Conservation (phyloP, 2,797 vertebrate genomes). For the Pogonophryne albipinna region DNA sequence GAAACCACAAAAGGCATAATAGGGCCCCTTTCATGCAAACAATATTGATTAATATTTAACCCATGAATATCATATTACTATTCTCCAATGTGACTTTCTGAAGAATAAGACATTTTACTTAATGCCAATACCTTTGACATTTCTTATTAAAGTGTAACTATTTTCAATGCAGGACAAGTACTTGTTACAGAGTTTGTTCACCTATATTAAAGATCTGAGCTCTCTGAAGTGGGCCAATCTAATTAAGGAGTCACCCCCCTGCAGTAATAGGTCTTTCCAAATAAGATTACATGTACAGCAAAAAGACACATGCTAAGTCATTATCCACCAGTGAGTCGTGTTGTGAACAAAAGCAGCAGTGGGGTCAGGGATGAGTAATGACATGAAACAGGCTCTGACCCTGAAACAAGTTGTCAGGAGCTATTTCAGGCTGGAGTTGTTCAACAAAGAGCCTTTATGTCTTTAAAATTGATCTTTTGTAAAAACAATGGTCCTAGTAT, state of each 20-base stretch:
- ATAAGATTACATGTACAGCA: background rate
- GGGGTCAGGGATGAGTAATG: slow-evolving; percentile 38
- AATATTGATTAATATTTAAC: no score
- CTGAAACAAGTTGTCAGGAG: slow-evolving; percentile 19
- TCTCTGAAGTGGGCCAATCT: slow-evolving; percentile 5
- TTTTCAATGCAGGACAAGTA: no score
- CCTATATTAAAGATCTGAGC: no score
- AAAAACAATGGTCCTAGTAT: slow-evolving; percentile 45
- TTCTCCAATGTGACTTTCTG: no score
- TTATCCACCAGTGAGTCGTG: background rate
- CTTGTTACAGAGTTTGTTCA: no score
- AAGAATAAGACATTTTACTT: no score
- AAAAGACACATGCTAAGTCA: slow-evolving; percentile 18
- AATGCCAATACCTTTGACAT: no score
- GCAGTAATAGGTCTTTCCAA: slow-evolving; percentile 9
- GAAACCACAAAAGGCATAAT: no score
- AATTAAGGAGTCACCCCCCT: background rate
- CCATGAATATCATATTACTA: no score
- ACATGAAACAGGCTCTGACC: slow-evolving; percentile 39
- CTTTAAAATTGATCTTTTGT: slow-evolving; percentile 38
- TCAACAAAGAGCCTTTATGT: slow-evolving; percentile 55
- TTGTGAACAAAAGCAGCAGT: slow-evolving; percentile 27
- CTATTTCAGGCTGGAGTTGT: slow-evolving; percentile 41
- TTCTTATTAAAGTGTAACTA: no score
- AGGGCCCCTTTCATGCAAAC: no score